phyloP scores from a whole-genome alignment of 2,888 invertebrate genomes.

The Sarcophaga rosellei region DNA sequence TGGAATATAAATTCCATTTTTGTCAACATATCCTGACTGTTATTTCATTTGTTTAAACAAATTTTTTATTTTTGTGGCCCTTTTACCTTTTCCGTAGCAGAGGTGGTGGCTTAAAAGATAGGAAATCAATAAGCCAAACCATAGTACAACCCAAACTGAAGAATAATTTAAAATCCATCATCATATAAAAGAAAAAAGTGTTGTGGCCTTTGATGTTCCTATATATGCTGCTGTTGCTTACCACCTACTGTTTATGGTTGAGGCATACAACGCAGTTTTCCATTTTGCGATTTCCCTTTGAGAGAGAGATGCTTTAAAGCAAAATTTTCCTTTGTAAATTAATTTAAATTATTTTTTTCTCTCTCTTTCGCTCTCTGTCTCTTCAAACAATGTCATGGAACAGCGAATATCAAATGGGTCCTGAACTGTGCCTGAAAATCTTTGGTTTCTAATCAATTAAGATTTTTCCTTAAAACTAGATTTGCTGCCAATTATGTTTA shows the following conservation, averaged over 20 bases:
- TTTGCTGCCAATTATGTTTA: too few species aligned
- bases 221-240: slow-evolving; percentile 6
- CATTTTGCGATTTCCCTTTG: background rate
- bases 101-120: background rate
- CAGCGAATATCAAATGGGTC: too few species aligned
- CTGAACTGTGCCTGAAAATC: too few species aligned
- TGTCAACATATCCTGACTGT: slow-evolving; percentile 19
- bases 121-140: slow-evolving; percentile 9
- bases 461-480: too few species aligned
- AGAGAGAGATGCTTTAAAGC: background rate
- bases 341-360: too few species aligned
- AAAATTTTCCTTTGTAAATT: background rate
- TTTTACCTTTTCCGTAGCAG: background rate
- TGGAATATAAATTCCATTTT: slow-evolving; percentile 3
- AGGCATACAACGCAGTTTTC: slow-evolving; percentile 11
- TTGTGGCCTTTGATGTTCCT: slow-evolving; percentile 49
- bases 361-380: too few species aligned
- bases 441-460: too few species aligned
- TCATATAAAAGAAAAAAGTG: slow-evolving; percentile 1
- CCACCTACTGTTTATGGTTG: slow-evolving; percentile 40
- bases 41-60: background rate
- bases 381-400: too few species aligned
- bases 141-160: background rate
- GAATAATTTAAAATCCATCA: slow-evolving; percentile 17
- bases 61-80: background rate